phyloP scores from a whole-genome alignment of 2,113 vertebrate species.

The Candoia aspera region DNA sequence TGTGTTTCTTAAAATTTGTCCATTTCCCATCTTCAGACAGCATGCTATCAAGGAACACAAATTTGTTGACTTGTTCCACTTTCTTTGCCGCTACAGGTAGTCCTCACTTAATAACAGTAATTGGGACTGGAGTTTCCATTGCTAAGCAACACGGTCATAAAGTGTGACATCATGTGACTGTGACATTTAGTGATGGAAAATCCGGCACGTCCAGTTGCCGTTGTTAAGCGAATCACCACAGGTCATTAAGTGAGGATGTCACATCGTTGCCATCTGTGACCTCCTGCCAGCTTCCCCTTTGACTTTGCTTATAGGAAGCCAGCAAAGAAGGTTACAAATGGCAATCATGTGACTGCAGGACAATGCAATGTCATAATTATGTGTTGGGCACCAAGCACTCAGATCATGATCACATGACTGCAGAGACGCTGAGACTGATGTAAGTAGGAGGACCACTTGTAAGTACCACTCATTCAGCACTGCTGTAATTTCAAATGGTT shows the following conservation, averaged over 20 bases:
- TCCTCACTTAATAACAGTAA: not conserved
- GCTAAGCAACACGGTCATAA: not conserved
- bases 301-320: not conserved
- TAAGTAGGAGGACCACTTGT: too few species aligned
- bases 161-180: not conserved
- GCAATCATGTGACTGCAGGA: not conserved
- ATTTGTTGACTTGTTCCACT: not conserved
- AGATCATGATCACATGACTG: too few species aligned
- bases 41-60: not conserved
- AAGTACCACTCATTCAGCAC: not conserved
- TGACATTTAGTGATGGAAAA: not conserved
- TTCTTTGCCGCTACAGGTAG: not conserved
- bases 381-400: not conserved
- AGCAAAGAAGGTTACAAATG: not conserved
- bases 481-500: not conserved
- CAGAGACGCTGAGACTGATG: too few species aligned
- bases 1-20: not conserved
- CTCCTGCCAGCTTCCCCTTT: not conserved
- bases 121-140: not conserved
- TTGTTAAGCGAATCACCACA: not conserved
- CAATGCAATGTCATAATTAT: not conserved
- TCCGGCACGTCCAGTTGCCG: not conserved
- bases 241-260: not conserved
- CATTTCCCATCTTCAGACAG: not conserved
- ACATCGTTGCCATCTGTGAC: not conserved